Base-by-base conservation (phyloP, 92 coral and sea anemone genomes). In the Porites cylindrica region DNA sequence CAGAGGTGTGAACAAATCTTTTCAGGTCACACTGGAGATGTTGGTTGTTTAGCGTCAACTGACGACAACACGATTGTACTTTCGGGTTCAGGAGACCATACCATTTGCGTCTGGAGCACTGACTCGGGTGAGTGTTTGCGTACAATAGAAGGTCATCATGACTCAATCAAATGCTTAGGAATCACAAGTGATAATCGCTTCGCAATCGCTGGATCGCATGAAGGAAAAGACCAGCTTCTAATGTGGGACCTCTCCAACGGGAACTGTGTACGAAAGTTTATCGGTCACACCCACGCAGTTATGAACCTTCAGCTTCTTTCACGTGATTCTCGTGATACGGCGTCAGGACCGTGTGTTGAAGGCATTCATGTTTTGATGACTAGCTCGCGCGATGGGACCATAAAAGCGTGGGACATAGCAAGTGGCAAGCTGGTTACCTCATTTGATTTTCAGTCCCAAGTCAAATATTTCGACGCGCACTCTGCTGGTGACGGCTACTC, bases 311-410 rank as follows among this genome's bases (percentile, higher is more conserved):
- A 19, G 78, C 66, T 95, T 16, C 72, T 91, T 58, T 80, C 71
- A 29, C 83, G 75, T 16, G 90, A 82, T 84, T 66, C 12, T 8
- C 64, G 21, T 16, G 43, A 38, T 38, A 38, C 47, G 5, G 47
- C 10, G 17, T 10, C 13, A 4, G 64, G 18, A n/a, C 6, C 64
- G 12, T 19, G 53, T 24, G 38, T 10, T 70, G 9, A 20, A 4
- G 26, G 20, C 63, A 51, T 13, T 75, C 64, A 67, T 17, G 47
- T 91, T 89, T 56, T 95, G 72, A 67, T 93, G 18, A 84, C 96
- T 32, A 95, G 98, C 88, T 95, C 98, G 24, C 94, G 98, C 32
- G 98, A 95, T 73, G 96, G 98, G 6, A 95, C 98, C 12, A 84
- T 93, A 51, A 95, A 95, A 58, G 89, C 91, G 61, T 95, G 98